A percentile compares a stretch with the other conserved stretches of the same genome.
Evolutionary conservation across 2,888 invertebrate genomes (phyloP).

Genomic region (Tetragonula carbonaria): DNA sequence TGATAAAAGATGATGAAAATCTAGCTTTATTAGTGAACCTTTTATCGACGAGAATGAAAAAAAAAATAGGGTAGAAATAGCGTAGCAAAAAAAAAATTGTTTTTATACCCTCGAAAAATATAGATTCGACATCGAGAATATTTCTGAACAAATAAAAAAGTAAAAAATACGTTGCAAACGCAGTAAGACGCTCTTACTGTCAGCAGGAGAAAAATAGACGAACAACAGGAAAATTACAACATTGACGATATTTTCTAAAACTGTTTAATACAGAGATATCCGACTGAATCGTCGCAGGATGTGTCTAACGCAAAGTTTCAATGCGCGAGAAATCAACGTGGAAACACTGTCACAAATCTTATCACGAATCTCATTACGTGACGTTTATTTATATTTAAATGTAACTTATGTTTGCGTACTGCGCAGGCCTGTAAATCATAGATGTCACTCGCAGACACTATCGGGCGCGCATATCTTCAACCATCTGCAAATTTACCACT

Average conservation of each 20-base stretch:
- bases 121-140: not conserved
- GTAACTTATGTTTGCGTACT: slow-evolving; percentile 11
- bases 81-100: not conserved
- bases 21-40: not conserved
- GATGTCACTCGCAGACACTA: slow-evolving; percentile 1
- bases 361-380: slow-evolving; percentile 18
- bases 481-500: not conserved
- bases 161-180: not conserved
- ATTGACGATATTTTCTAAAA: too few species aligned
- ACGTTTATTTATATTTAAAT: slow-evolving; percentile 23
- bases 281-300: not conserved
- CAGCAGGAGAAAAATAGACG: not conserved
- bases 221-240: too few species aligned
- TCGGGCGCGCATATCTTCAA: not conserved
- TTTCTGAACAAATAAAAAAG: not conserved
- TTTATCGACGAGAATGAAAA: not conserved
- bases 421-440: slow-evolving; percentile 8
- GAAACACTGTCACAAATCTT: not conserved
- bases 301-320: not conserved
- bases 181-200: not conserved
- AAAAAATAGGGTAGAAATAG: not conserved
- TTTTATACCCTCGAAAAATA: not conserved
- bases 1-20: slow-evolving; percentile 25
- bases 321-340: not conserved
- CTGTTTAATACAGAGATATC: not conserved